These are phyloP conservation scores for Drosophila nr. medialis DNA, from an alignment of 2,888 invertebrate genomes.

Conservation along the genomic window DNA sequence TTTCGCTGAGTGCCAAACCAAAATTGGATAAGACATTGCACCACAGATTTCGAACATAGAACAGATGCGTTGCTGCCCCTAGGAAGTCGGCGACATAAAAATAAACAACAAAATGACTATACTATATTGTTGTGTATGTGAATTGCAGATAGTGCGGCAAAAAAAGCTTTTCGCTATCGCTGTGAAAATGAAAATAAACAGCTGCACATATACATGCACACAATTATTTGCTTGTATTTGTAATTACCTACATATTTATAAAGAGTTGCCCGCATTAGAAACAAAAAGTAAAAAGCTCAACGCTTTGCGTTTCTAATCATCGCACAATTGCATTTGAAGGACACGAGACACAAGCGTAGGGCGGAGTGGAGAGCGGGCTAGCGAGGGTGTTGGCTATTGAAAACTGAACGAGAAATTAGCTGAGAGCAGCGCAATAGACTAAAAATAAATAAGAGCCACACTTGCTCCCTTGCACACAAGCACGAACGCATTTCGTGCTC, in stretches of 20 bases:
- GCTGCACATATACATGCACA: conserved; percentile 46
- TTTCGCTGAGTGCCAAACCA: conserved; percentile 45
- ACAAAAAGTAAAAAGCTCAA: conserved; percentile 75
- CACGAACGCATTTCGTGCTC: conserved; percentile 48
- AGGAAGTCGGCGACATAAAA: conserved; percentile 30
- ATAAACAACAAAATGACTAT: conserved; percentile 17
- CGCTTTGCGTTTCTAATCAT: conserved; percentile 79
- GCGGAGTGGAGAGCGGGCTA: conserved; percentile 1
- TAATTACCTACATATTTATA: conserved; percentile 19
- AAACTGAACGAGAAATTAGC: conserved; percentile 32
- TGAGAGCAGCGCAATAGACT: conserved; percentile 60
- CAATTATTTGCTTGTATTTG: not conserved
- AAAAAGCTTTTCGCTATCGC: conserved; percentile 72
- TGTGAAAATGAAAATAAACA: conserved; percentile 73
- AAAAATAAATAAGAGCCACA: conserved; percentile 67
- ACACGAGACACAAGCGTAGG: conserved; percentile 58
- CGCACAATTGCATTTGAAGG: conserved; percentile 82
- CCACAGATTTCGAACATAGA: conserved; percentile 16
- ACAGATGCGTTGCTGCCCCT: conserved; percentile 38
- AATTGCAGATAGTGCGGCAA: conserved; percentile 56
- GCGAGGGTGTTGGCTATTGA: conserved; percentile 10
- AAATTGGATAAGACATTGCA: conserved; percentile 45
- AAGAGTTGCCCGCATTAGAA: conserved; percentile 57
- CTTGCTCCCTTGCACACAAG: conserved; percentile 12
- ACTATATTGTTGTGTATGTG: conserved; percentile 8